Conservation (phyloP, 2,113 vertebrate species). For the Excalfactoria chinensis region DNA sequence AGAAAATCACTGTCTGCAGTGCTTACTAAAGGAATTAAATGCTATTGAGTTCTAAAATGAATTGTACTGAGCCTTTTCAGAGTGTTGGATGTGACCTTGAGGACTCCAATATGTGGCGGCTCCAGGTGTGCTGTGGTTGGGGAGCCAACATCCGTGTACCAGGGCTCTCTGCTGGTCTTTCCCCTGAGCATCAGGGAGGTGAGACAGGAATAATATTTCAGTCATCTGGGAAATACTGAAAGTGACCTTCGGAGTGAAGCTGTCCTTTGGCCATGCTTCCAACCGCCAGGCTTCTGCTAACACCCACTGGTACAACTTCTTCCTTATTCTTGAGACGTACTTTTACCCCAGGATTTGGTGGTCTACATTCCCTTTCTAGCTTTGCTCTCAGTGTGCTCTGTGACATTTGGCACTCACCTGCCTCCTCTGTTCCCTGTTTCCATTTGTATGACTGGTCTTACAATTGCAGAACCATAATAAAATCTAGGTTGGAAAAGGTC, state of each 20-base stretch:
- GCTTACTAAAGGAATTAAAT: background rate
- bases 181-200: background rate
- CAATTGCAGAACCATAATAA: background rate
- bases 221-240: background rate
- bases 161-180: background rate
- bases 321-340: background rate
- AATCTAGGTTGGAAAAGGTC: background rate
- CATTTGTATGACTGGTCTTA: background rate
- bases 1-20: background rate
- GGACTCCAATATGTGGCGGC: background rate
- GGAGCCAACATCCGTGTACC: background rate
- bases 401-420: background rate
- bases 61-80: background rate
- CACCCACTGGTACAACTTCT: background rate
- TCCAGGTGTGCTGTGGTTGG: background rate
- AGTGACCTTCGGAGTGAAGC: background rate
- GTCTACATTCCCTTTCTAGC: background rate
- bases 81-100: background rate
- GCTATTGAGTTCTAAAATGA: background rate
- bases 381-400: background rate
- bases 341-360: background rate
- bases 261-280: background rate
- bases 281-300: background rate
- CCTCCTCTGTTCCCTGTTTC: background rate
- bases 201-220: background rate